Conservation (phyloP, 2,113 vertebrate genomes). For the Mystacornis crossleyi region DNA sequence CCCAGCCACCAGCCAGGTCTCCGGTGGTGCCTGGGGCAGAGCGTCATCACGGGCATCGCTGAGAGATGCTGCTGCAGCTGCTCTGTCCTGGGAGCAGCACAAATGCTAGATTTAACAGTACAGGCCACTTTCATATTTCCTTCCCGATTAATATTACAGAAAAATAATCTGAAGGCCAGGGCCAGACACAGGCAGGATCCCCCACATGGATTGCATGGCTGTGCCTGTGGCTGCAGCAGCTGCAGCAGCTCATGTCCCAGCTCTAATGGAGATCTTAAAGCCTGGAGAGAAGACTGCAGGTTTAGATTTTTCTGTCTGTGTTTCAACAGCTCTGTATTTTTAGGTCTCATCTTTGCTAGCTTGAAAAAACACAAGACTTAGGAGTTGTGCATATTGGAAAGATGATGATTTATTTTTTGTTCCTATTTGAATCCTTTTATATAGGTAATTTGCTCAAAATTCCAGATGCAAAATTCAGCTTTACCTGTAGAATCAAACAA, state of each 20-base stretch:
- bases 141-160: not conserved
- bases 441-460: not conserved
- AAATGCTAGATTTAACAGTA: not conserved
- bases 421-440: not conserved
- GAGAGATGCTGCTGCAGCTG: not conserved
- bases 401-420: not conserved
- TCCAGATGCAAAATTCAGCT: not conserved
- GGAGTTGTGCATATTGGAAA: not conserved
- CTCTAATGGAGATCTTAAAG: not conserved
- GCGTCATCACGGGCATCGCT: not conserved
- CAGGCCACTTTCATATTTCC: not conserved
- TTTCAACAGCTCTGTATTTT: not conserved
- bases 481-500: not conserved
- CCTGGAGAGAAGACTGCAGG: not conserved
- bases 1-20: not conserved
- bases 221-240: not conserved
- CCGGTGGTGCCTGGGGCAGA: not conserved
- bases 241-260: not conserved
- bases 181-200: not conserved
- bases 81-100: not conserved
- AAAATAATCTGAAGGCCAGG: not conserved
- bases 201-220: rapidly evolving
- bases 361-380: not conserved
- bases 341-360: not conserved
- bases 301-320: not conserved